Conservation (phyloP, 2,888 invertebrate species). For the Calameuta filiformis region DNA sequence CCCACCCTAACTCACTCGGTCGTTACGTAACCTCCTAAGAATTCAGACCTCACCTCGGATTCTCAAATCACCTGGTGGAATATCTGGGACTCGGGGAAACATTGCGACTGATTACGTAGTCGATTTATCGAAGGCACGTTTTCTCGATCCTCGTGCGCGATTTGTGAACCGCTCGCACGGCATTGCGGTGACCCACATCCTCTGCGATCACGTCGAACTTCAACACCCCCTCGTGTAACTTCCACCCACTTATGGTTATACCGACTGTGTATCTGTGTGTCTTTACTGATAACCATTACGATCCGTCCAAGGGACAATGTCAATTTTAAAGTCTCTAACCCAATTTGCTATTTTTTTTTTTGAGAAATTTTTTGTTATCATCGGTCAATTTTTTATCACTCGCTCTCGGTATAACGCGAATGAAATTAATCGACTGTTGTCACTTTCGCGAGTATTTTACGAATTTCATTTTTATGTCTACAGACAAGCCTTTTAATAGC, state of each 20-base stretch:
- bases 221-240: background rate
- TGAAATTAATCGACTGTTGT: background rate
- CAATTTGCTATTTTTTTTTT: background rate
- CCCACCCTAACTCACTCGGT: conserved; percentile 7
- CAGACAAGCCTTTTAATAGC: background rate
- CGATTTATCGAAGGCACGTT: background rate
- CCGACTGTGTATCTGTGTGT: background rate
- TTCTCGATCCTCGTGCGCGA: background rate
- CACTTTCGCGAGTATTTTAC: background rate
- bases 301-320: background rate
- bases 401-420: background rate
- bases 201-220: background rate
- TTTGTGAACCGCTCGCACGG: conserved; percentile 4
- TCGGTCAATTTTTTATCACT: background rate
- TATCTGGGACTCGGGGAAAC: background rate
- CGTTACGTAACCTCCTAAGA: background rate
- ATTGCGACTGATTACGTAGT: background rate
- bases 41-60: background rate
- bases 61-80: background rate
- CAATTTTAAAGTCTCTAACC: background rate
- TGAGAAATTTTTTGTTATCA: too few species aligned
- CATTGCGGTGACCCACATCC: conserved; percentile 23
- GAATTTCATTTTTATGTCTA: background rate
- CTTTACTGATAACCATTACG: background rate
- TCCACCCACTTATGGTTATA: background rate